A percentile compares a stretch with the other conserved stretches of the same genome.
Conservation (phyloP, 2,888 invertebrate genomes). For the Mechanitis messenoides region DNA sequence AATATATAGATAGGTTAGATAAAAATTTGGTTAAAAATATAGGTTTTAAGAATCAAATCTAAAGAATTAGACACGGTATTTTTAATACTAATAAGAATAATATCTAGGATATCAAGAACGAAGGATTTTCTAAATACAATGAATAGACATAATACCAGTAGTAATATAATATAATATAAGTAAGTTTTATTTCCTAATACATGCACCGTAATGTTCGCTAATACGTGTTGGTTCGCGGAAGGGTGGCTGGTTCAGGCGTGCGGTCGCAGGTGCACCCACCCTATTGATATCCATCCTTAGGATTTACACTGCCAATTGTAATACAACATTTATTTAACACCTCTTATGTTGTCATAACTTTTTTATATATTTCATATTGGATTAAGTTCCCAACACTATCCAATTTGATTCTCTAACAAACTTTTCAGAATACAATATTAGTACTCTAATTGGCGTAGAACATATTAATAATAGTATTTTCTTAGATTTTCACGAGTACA, state of each 20-base stretch:
- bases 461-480: too few species aligned
- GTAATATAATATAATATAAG: too few species aligned
- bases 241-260: constrained; percentile 27
- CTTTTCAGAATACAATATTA: too few species aligned
- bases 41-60: too few species aligned
- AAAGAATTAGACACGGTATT: too few species aligned
- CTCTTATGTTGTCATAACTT: constrained; percentile 5
- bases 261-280: constrained; percentile 57
- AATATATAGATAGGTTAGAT: neutral
- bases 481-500: too few species aligned
- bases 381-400: neutral
- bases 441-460: too few species aligned
- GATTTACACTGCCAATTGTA: constrained; percentile 33
- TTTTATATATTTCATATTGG: neutral
- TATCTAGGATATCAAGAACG: neutral
- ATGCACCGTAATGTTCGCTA: constrained; percentile 9
- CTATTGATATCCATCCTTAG: constrained; percentile 44
- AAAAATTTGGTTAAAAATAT: neutral
- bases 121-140: too few species aligned
- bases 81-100: neutral
- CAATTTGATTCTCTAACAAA: too few species aligned
- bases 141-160: too few species aligned
- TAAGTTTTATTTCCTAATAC: neutral
- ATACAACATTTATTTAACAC: constrained; percentile 12
- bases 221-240: constrained; percentile 2